A percentile compares a stretch with the other conserved stretches of the same genome.
Evolutionary conservation across 2,113 vertebrate species (phyloP).

Genomic region (Istiophorus platypterus): DNA sequence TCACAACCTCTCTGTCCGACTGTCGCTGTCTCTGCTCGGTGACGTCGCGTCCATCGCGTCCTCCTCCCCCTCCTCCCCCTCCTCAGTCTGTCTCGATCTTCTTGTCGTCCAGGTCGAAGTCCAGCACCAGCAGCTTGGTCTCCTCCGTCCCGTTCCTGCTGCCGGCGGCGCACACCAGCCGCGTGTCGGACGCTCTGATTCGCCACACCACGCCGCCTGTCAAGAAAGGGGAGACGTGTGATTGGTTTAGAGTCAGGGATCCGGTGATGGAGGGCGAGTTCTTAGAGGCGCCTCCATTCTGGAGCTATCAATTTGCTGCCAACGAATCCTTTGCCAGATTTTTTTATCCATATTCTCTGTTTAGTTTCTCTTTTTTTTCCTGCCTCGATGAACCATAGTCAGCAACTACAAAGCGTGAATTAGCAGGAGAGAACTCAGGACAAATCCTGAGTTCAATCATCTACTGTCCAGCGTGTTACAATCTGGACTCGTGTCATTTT

Average conservation of each 20-base stretch:
- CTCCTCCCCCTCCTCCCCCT: background rate
- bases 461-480: too few relatives aligned
- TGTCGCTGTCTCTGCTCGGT: constrained; percentile 1
- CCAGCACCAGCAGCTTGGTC: constrained; percentile 97
- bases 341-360: too few relatives aligned
- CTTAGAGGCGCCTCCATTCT: too few relatives aligned
- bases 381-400: too few relatives aligned
- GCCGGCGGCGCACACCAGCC: constrained; percentile 96
- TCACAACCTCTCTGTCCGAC: constrained; percentile 17
- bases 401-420: too few relatives aligned
- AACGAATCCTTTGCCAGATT: too few relatives aligned
- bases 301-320: too few relatives aligned
- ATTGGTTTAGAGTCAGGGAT: constrained; percentile 1
- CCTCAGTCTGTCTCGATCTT: constrained; percentile 38
- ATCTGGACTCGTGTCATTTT: too few relatives aligned
- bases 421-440: too few relatives aligned
- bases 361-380: too few relatives aligned
- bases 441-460: too few relatives aligned
- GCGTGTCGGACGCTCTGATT: constrained; percentile 97
- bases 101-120: constrained; percentile 91
- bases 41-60: constrained; percentile 35
- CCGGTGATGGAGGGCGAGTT: background rate
- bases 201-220: constrained; percentile 96
- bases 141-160: constrained; percentile 98
- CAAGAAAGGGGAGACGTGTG: background rate